phyloP scores from a whole-genome alignment of 2,797 vertebrate genomes.

The Helostoma temminkii region DNA sequence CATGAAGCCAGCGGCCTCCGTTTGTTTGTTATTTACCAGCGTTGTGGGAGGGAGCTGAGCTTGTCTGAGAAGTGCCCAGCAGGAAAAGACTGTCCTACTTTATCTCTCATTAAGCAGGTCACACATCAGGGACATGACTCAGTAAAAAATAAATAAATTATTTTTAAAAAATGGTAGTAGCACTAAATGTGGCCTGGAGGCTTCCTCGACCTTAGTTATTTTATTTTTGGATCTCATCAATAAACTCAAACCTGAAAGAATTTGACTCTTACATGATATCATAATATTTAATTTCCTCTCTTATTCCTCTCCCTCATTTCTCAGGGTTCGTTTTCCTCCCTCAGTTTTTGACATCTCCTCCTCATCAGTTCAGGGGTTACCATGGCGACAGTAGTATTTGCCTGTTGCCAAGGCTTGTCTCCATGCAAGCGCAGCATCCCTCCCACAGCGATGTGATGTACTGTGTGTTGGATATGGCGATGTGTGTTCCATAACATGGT shows the following conservation, averaged over 20 bases:
- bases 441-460: constrained; percentile 54
- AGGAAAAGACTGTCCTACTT: constrained; percentile 70
- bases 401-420: constrained; percentile 71
- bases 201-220: background rate
- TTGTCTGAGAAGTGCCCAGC: constrained; percentile 52
- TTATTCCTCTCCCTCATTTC: constrained; percentile 25
- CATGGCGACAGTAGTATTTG: constrained; percentile 65
- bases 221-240: constrained; percentile 18
- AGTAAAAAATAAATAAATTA: constrained; percentile 20
- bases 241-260: background rate
- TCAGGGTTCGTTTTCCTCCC: constrained; percentile 20
- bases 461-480: constrained; percentile 28
- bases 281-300: constrained; percentile 1
- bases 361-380: constrained; percentile 65
- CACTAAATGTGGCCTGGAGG: constrained; percentile 19
- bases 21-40: constrained; percentile 21
- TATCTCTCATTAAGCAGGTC: constrained; percentile 63
- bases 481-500: constrained; percentile 8
- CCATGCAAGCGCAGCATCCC: constrained; percentile 52
- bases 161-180: constrained; percentile 14
- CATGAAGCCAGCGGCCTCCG: background rate
- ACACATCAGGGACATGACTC: constrained; percentile 56
- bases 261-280: constrained; percentile 17
- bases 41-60: constrained; percentile 24
- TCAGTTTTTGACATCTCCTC: constrained; percentile 53